These are phyloP conservation scores for Scatophagus argus DNA, from an alignment of 2,113 vertebrate species.

Conservation along the genomic window DNA sequence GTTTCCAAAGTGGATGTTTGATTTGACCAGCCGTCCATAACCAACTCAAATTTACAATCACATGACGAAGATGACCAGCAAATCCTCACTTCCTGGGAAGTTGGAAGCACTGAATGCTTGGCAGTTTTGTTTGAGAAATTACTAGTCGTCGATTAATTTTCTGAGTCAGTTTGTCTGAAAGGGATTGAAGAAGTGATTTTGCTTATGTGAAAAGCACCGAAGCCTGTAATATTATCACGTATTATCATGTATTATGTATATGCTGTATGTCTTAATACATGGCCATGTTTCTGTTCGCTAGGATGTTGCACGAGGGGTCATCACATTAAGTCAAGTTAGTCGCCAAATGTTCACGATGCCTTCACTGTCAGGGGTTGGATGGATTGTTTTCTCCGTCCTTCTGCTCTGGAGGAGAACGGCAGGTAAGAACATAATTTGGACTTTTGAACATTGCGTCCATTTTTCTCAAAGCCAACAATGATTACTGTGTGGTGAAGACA, in stretches of 20 bases:
- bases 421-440: conserved; percentile 57
- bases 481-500: not conserved
- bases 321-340: not conserved
- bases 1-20: no score
- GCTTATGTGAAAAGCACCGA: not conserved
- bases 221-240: no score
- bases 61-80: no score
- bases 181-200: not conserved
- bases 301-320: not conserved
- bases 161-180: not conserved
- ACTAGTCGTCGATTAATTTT: no score
- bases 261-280: not conserved
- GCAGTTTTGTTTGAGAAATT: no score
- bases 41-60: no score
- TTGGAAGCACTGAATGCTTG: no score
- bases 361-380: conserved; percentile 22
- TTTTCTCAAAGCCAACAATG: not conserved
- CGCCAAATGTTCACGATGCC: conserved; percentile 53
- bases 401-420: conserved; percentile 46
- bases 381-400: conserved; percentile 64
- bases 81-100: no score
- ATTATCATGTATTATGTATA: not conserved
- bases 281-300: conserved; percentile 6
- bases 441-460: not conserved
- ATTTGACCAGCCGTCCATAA: no score